Conservation (phyloP, 2,113 vertebrate species). For the Aspidoscelis tigris region DNA sequence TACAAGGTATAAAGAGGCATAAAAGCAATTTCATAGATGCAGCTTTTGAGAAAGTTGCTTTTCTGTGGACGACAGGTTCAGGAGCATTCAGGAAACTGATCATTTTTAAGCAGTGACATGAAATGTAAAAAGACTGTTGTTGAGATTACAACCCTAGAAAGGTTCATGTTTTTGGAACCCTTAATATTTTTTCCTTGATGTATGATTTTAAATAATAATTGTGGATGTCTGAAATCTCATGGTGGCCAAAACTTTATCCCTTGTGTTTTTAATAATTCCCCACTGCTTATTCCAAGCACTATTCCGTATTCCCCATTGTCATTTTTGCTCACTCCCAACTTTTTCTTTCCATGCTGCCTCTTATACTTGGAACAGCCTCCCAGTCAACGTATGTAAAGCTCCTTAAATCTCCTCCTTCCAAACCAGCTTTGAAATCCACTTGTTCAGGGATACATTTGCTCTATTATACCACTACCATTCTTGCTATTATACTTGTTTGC, state of each 20-base stretch:
- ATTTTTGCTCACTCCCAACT: slow-evolving; percentile 74
- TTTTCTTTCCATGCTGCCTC: slow-evolving; percentile 77
- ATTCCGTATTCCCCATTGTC: slow-evolving; percentile 66
- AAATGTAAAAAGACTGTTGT: slow-evolving; percentile 3
- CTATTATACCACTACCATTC: slow-evolving; percentile 60
- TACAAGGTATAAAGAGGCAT: background rate
- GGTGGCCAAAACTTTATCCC: slow-evolving; percentile 60
- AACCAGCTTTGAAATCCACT: slow-evolving; percentile 63
- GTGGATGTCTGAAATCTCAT: slow-evolving; percentile 48
- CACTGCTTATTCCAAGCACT: slow-evolving; percentile 61
- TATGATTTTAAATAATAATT: slow-evolving; percentile 42
- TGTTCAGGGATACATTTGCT: slow-evolving; percentile 61
- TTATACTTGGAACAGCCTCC: slow-evolving; percentile 74
- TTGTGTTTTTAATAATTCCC: slow-evolving; percentile 53
- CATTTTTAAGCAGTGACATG: background rate
- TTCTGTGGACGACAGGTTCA: background rate
- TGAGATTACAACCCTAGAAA: slow-evolving; percentile 42
- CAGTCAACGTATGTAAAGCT: slow-evolving; percentile 74
- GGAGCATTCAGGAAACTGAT: background rate
- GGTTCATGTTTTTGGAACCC: slow-evolving; percentile 46
- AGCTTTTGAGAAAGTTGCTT: background rate
- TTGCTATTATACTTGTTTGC: slow-evolving; percentile 65
- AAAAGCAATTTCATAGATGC: background rate
- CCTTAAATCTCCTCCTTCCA: slow-evolving; percentile 70
- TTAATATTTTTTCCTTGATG: slow-evolving; percentile 26